phyloP scores from a whole-genome alignment of 2,113 vertebrate genomes.

The Antechinus stuartii region DNA sequence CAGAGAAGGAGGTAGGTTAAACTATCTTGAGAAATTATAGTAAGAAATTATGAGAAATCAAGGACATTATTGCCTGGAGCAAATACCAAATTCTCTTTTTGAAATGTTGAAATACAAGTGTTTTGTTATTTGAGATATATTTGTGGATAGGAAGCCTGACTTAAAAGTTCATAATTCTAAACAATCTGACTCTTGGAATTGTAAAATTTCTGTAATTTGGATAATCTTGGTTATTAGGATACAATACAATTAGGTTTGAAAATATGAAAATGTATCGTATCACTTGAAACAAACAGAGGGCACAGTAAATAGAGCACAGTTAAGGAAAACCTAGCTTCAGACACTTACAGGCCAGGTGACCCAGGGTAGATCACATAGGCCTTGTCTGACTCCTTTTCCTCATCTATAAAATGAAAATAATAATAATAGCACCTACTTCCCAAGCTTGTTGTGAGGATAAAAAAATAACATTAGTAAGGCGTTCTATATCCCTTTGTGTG shows the following conservation, averaged over 20 bases:
- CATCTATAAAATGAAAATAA: background rate
- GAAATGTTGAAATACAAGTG: slow-evolving; percentile 19
- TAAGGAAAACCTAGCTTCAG: background rate
- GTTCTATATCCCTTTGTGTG: background rate
- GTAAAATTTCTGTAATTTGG: slow-evolving; percentile 3
- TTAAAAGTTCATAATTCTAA: background rate
- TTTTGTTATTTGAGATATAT: slow-evolving; percentile 45
- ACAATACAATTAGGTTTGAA: background rate
- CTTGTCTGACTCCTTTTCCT: background rate
- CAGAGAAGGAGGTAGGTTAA: slow-evolving; percentile 89
- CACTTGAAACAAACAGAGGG: background rate
- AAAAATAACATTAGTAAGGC: background rate
- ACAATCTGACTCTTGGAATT: slow-evolving; percentile 21
- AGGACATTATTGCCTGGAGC: background rate
- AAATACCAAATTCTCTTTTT: slow-evolving; percentile 34
- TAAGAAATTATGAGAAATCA: background rate
- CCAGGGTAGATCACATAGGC: background rate
- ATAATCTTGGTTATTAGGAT: background rate
- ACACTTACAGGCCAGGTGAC: background rate
- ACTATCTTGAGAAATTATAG: slow-evolving; percentile 19
- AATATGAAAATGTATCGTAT: slow-evolving; percentile 5
- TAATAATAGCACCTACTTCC: background rate
- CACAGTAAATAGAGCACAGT: background rate
- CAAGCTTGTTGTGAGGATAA: background rate
- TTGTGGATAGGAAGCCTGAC: slow-evolving; percentile 36